Percentiles rank a stretch among this genome's conserved stretches.
Evolutionary conservation across 2,797 vertebrate genomes (phyloP).

Genomic region (Furcifer pardalis): DNA sequence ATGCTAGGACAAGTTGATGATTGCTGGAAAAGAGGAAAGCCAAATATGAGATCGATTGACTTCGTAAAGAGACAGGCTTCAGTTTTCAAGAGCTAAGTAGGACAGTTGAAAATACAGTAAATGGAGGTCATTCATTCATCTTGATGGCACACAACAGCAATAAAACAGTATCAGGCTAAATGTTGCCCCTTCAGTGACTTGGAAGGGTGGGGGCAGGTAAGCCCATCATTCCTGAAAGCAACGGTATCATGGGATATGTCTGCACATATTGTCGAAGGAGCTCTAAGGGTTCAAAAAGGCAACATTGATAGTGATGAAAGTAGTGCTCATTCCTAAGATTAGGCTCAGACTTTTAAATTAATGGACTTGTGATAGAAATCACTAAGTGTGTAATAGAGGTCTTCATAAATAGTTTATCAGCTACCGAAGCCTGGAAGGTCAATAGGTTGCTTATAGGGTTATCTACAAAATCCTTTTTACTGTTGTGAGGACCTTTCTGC

Average conservation of each 20-base stretch:
- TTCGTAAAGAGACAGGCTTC: too few species aligned
- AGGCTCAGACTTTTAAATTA: slow-evolving; percentile 8
- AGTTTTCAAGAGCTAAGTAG: too few species aligned
- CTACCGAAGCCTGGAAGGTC: background rate
- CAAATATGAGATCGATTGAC: too few species aligned
- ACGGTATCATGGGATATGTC: background rate
- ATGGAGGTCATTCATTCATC: too few species aligned
- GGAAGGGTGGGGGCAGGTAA: too few species aligned
- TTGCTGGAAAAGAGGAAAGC: too few species aligned
- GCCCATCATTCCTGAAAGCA: too few species aligned
- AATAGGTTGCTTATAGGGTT: slow-evolving; percentile 13
- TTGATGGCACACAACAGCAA: too few species aligned
- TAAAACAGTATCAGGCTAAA: too few species aligned
- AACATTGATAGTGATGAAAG: background rate
- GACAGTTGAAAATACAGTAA: too few species aligned
- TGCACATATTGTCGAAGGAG: background rate
- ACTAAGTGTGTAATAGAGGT: slow-evolving; percentile 3
- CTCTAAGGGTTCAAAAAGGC: background rate
- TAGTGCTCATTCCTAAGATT: background rate
- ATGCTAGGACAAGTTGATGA: too few species aligned
- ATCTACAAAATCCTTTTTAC: slow-evolving; percentile 16
- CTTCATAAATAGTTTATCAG: slow-evolving; percentile 17
- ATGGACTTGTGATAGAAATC: slow-evolving; percentile 15
- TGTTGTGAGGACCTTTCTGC: background rate
- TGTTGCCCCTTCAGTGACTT: too few species aligned